Conservation (phyloP, 1,140 invertebrate genomes). For the Drosophila triauraria region DNA sequence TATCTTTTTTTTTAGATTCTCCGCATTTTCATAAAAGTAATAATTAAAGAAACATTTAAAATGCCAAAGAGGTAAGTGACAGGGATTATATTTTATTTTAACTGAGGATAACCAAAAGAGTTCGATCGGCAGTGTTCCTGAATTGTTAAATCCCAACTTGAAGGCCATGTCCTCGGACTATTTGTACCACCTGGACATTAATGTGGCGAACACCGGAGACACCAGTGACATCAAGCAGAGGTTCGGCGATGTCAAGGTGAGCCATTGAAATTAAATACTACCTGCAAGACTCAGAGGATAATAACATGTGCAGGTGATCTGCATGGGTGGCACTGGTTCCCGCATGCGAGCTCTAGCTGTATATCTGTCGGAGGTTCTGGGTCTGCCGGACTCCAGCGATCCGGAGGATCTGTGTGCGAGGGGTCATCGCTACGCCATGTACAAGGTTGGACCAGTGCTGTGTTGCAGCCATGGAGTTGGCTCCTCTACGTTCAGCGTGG, state of each 20-base stretch:
- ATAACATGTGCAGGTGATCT: conserved; percentile 91
- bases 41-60: background rate
- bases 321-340: conserved; percentile 97
- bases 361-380: conserved; percentile 93
- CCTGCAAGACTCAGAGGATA: accelerated
- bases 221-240: conserved; percentile 92
- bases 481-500: conserved; percentile 94
- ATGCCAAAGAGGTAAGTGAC: conserved; percentile 30
- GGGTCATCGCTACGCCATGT: conserved; percentile 95
- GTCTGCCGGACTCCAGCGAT: conserved; percentile 90
- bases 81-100: too few species aligned
- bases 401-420: conserved; percentile 93
- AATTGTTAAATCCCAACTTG: conserved; percentile 90
- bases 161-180: conserved; percentile 91
- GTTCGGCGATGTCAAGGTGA: conserved; percentile 95
- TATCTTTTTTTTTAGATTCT: background rate
- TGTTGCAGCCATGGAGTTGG: conserved; percentile 94
- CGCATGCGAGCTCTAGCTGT: conserved; percentile 96
- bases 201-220: conserved; percentile 86
- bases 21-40: background rate
- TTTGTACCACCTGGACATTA: conserved; percentile 94
- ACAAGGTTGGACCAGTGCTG: conserved; percentile 88
- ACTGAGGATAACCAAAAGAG: background rate
- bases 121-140: conserved; percentile 13
- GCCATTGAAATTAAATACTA: background rate